Evolutionary conservation across 2,888 invertebrate species (phyloP).

Genomic region (Himalopsyche tibetana): DNA sequence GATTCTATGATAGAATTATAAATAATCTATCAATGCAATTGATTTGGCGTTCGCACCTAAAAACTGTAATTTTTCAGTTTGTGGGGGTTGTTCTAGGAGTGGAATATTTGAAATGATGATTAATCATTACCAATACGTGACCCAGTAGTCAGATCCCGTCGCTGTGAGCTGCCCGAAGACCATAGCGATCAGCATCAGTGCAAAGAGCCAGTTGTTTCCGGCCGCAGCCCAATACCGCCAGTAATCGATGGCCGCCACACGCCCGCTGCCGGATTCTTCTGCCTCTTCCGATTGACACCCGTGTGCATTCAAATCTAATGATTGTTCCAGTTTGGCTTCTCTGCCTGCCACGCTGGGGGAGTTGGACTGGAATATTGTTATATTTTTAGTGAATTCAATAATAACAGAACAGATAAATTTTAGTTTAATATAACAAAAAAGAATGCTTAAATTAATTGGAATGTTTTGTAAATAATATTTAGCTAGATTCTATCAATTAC

Average conservation of each 20-base stretch:
- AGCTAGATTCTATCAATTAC: no score
- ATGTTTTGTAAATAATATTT: no score
- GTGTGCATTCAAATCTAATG: slow-evolving; percentile 43
- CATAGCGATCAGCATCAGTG: slow-evolving; percentile 77
- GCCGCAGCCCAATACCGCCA: slow-evolving; percentile 79
- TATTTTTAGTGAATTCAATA: no score
- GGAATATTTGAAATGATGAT: not conserved
- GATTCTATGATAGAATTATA: no score
- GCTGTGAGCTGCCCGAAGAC: slow-evolving; percentile 81
- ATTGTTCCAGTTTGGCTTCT: slow-evolving; percentile 47
- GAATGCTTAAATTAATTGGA: no score
- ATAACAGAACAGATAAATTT: no score
- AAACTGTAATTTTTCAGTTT: no score
- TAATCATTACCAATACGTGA: slow-evolving; percentile 81
- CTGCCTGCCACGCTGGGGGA: slow-evolving; percentile 7
- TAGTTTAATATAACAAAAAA: no score
- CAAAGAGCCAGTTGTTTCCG: slow-evolving; percentile 76
- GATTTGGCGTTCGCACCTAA: no score
- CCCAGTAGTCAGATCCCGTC: slow-evolving; percentile 86
- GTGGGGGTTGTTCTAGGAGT: no score
- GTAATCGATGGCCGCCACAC: slow-evolving; percentile 71
- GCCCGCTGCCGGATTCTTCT: slow-evolving; percentile 55
- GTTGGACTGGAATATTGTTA: slow-evolving; percentile 32
- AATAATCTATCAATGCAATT: no score
- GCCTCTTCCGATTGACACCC: not conserved